Evolutionary conservation across 92 coral and sea anemone genomes (phyloP).

Genomic region (Paragorgia papillata): DNA sequence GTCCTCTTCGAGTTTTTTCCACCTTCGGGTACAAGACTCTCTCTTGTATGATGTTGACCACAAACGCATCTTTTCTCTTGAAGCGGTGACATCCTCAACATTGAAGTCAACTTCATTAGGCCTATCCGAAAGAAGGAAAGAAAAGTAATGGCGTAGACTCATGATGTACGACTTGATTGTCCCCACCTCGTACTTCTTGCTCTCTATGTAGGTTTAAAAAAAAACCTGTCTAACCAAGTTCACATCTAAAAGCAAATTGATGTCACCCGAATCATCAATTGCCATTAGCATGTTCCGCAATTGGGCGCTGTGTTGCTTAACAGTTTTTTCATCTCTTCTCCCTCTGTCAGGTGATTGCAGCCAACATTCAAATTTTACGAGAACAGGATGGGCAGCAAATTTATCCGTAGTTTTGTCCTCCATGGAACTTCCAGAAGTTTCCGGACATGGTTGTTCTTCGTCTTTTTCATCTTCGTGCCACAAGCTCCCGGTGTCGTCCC

Average conservation of each 20-base stretch:
- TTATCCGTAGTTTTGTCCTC: too few relatives aligned
- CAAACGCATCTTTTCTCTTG: slow-evolving; percentile 55
- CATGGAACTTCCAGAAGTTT: too few relatives aligned
- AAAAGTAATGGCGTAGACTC: slow-evolving; percentile 66
- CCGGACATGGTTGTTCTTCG: too few relatives aligned
- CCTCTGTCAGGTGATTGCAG: too few relatives aligned
- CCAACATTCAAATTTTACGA: too few relatives aligned
- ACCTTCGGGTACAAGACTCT: slow-evolving; percentile 45
- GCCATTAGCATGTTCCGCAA: slow-evolving; percentile 4
- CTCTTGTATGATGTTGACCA: slow-evolving; percentile 42
- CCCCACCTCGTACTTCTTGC: slow-evolving; percentile 51
- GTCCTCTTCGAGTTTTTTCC: slow-evolving; percentile 62
- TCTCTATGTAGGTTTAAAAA: slow-evolving; percentile 46
- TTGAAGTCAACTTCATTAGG: slow-evolving; percentile 50
- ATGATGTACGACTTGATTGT: slow-evolving; percentile 69
- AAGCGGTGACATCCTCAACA: slow-evolving; percentile 32
- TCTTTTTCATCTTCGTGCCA: too few relatives aligned
- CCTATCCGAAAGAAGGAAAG: slow-evolving; percentile 59
- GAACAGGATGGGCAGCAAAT: too few relatives aligned
- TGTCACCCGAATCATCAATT: slow-evolving; percentile 25
- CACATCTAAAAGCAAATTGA: slow-evolving; percentile 52
- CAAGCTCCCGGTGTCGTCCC: too few relatives aligned
- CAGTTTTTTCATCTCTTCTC: too few relatives aligned
- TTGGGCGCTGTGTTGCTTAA: slow-evolving; percentile 61
- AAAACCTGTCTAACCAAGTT: slow-evolving; percentile 55